phyloP scores from a whole-genome alignment of 2,113 vertebrate genomes.

The Noturus placidus region DNA sequence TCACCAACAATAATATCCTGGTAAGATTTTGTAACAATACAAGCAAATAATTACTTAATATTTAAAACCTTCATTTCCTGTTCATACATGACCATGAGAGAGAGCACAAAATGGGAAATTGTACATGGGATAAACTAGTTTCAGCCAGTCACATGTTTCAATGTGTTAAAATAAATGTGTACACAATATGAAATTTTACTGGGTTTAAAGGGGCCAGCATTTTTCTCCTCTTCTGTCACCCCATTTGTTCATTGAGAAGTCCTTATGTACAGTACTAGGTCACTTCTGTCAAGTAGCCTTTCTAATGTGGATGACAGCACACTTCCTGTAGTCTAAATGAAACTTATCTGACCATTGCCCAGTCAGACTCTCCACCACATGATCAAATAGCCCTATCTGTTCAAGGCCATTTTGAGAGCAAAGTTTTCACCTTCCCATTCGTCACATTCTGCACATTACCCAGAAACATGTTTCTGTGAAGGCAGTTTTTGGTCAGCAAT shows the following conservation, averaged over 20 bases:
- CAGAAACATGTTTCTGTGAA: slow-evolving; percentile 48
- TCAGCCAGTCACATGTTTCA: not conserved
- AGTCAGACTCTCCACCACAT: slow-evolving; percentile 47
- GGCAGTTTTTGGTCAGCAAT: not conserved
- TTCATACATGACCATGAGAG: not conserved
- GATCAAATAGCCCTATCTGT: slow-evolving; percentile 56
- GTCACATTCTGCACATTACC: slow-evolving; percentile 20
- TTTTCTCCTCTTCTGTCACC: not conserved
- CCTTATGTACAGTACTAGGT: not conserved
- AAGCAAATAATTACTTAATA: slow-evolving; percentile 32
- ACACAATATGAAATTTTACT: not conserved
- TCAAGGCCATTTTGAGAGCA: slow-evolving; percentile 52
- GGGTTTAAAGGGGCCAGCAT: not conserved
- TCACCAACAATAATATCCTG: slow-evolving; percentile 31
- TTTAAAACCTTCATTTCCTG: slow-evolving; percentile 24
- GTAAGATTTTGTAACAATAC: slow-evolving; percentile 15
- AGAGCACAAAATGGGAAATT: not conserved
- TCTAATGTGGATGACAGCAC: not conserved
- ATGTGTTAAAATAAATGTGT: slow-evolving; percentile 5
- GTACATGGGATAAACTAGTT: not conserved
- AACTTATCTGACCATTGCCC: slow-evolving; percentile 34
- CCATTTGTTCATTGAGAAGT: not conserved
- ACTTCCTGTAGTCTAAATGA: not conserved
- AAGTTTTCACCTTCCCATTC: slow-evolving; percentile 26
- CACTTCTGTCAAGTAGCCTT: not conserved